Conservation (phyloP, 2,888 invertebrate species). For the Neoitamus cyanurus region DNA sequence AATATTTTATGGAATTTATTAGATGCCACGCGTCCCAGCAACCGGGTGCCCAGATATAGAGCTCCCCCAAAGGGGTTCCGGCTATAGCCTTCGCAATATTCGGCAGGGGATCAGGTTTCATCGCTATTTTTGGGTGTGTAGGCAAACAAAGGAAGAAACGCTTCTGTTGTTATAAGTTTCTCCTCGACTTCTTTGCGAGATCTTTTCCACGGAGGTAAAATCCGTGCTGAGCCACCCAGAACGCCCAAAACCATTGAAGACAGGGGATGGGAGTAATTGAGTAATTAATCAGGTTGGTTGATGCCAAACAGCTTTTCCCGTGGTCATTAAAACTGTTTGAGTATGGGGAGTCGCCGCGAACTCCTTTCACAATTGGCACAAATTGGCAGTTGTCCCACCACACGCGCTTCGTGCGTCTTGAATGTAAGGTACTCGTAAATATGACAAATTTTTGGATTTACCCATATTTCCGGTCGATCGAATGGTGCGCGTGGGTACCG, state of each 20-base stretch:
- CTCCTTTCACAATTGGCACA: background rate
- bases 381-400: background rate
- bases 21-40: background rate
- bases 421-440: background rate
- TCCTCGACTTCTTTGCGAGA: background rate
- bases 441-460: background rate
- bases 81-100: background rate
- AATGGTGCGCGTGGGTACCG: background rate
- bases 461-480: background rate
- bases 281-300: background rate
- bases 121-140: background rate
- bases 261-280: background rate
- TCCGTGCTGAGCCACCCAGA: background rate
- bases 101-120: background rate
- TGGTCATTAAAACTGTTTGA: background rate
- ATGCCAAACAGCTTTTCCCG: background rate
- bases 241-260: background rate
- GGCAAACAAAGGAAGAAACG: background rate
- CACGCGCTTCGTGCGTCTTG: background rate
- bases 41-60: background rate
- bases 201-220: background rate
- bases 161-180: background rate
- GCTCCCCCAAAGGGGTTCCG: background rate
- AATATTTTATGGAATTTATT: constrained; percentile 1
- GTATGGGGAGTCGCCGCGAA: background rate